Conservation (phyloP, 2,797 vertebrate genomes). For the Pyrocephalus nanus region DNA sequence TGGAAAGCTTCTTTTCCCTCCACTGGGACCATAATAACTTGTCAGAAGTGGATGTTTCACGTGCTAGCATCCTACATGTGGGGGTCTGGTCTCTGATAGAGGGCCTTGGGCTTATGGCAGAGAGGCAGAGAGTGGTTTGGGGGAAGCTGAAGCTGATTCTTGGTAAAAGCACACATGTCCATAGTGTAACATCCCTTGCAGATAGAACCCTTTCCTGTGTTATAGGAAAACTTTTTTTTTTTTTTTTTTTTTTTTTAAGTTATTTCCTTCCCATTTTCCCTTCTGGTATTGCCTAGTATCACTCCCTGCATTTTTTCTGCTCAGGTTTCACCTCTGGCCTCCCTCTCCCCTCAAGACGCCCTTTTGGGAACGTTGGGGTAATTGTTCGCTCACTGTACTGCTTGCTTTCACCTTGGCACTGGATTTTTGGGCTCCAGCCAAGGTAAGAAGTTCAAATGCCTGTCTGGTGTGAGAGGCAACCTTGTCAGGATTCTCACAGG, state of each 20-base stretch:
- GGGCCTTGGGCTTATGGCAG: rapidly evolving
- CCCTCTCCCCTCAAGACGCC: rapidly evolving
- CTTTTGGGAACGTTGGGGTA: background rate
- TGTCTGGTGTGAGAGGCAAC: background rate
- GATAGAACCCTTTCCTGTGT: background rate
- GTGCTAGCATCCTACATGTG: rapidly evolving
- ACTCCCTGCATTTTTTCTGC: background rate
- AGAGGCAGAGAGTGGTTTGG: background rate
- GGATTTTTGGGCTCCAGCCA: background rate
- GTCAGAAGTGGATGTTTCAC: background rate
- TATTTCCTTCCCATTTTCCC: background rate
- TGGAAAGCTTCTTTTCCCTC: background rate
- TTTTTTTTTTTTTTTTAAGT: no score
- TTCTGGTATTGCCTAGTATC: background rate
- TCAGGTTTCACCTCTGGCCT: background rate
- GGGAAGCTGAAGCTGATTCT: background rate
- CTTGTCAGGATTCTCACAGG: background rate
- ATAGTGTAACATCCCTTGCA: background rate
- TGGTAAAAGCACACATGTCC: background rate
- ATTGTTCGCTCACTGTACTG: background rate
- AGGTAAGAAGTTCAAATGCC: background rate
- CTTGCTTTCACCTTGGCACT: background rate
- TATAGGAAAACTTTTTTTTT: background rate
- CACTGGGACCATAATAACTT: rapidly evolving
- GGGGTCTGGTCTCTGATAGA: background rate